Base-by-base conservation (phyloP, 2,797 vertebrate genomes). In the Typhlichthys subterraneus region DNA sequence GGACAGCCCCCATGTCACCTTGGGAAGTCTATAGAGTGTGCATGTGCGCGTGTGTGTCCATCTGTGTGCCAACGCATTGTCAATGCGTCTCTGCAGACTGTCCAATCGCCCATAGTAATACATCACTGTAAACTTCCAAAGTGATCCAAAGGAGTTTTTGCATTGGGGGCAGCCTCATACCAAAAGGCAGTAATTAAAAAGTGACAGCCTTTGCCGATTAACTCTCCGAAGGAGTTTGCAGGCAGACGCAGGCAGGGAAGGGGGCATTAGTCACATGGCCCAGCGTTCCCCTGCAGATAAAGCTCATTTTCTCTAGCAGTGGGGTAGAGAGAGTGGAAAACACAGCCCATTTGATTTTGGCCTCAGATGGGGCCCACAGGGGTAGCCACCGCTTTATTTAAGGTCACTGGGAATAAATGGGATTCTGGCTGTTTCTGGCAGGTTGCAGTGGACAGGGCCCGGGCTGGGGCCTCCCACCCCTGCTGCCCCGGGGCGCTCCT, bases 341-440 rank as follows among this genome's bases (percentile, higher is more conserved):
- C 69, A 80, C 83, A 91, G 87, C 81, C 90, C 75, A 85, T 88
- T 92, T 88, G 85, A 90, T 92, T 92, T 86, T 77, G 87, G 88
- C 87, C 88, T 90, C 53, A 73, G 80, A 91, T 84, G 85, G 88
- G 87, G 89, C 91, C 90, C 89, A 88, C 85, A 87, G 90, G 89
- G 90, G 89, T 91, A 86, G 92, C 89, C 89, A 88, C 88, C 91
- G 79, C 92, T 92, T 92, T 89, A 90, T 92, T 93, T 93, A 93
- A 94, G 93, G 93, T 93, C 92, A 93, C 87, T 72, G 57, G 87
- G 87, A 91, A 92, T 92, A 93, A 93, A 92, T 92, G 88, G 88
- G 89, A 90, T 90, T 92, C 87, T 75, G 87, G 87, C 88, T 87
- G 89, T 87, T 87, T 89, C 81, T 90, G 88, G 89, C 88, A 86